Evolutionary conservation across 2,113 vertebrate species (phyloP).

Genomic region (Jacana jacana): DNA sequence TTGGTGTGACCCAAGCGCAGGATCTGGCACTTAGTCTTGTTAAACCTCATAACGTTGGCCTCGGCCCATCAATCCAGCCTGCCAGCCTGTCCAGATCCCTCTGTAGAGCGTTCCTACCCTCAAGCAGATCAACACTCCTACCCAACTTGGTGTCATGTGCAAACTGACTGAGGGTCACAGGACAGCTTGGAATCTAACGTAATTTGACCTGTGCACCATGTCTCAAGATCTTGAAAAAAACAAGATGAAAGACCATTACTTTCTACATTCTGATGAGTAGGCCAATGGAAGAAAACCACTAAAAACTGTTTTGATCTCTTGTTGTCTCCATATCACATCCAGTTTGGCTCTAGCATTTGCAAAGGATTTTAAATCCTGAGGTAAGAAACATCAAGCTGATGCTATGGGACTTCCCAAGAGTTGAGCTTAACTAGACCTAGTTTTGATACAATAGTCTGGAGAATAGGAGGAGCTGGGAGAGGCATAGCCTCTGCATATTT

Average conservation of each 20-base stretch:
- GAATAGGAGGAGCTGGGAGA: neutral
- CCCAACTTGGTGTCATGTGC: neutral
- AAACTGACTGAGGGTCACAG: neutral
- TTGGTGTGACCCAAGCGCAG: neutral
- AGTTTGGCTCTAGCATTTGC: neutral
- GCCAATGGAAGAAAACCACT: neutral
- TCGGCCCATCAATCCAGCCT: neutral
- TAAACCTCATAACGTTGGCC: neutral
- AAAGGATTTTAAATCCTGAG: neutral
- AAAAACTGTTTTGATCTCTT: neutral
- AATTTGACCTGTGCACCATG: neutral
- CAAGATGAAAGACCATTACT: neutral
- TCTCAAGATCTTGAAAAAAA: neutral
- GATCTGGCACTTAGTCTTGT: neutral
- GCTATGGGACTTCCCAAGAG: neutral
- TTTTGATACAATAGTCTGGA: neutral
- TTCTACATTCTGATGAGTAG: neutral
- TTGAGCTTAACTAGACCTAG: neutral
- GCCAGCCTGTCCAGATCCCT: neutral
- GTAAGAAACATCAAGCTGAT: neutral
- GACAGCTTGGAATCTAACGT: neutral
- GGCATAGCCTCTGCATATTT: neutral
- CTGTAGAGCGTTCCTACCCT: neutral
- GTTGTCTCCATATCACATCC: neutral
- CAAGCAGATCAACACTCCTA: neutral